Percentiles rank a stretch among this genome's conserved stretches.
Evolutionary conservation across 2,113 vertebrate species (phyloP).

Genomic region (Engraulis encrasicolus): DNA sequence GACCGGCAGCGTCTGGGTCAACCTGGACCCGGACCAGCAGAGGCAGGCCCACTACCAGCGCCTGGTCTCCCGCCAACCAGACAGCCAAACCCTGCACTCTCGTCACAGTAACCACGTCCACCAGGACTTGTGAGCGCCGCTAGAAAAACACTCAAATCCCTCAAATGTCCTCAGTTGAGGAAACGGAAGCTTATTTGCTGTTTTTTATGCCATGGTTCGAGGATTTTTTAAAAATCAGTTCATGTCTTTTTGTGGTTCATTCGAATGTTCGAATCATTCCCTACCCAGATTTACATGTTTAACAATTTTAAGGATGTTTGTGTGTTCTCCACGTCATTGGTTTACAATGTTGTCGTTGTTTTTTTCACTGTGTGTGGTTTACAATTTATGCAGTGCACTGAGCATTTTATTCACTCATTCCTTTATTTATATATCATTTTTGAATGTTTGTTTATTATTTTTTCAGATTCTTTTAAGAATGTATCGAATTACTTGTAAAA

Average conservation of each 20-base stretch:
- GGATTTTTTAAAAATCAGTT: not conserved
- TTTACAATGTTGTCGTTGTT: no score
- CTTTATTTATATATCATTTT: conserved; percentile 15
- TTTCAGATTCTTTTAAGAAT: conserved; percentile 43
- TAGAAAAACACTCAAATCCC: no score
- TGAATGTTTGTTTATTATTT: conserved; percentile 36
- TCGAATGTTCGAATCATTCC: not conserved
- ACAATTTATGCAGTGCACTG: not conserved
- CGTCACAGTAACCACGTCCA: conserved; percentile 74
- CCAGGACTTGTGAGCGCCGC: conserved; percentile 60
- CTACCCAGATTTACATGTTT: not conserved
- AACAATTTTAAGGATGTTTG: not conserved
- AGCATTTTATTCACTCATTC: not conserved
- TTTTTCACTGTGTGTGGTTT: not conserved
- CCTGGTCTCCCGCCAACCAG: conserved; percentile 81
- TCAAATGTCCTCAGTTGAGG: not conserved
- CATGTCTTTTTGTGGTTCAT: not conserved
- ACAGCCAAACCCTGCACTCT: conserved; percentile 55
- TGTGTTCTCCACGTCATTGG: not conserved
- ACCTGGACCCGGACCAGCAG: conserved; percentile 87
- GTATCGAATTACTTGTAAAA: conserved; percentile 30
- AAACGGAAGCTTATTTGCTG: not conserved
- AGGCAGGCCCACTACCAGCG: conserved; percentile 90
- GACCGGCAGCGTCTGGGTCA: conserved; percentile 96
- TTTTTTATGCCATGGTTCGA: not conserved